A percentile compares a stretch with the other conserved stretches of the same genome.
Conservation (phyloP, 2,888 invertebrate species). For the Dioctria rufipes region DNA sequence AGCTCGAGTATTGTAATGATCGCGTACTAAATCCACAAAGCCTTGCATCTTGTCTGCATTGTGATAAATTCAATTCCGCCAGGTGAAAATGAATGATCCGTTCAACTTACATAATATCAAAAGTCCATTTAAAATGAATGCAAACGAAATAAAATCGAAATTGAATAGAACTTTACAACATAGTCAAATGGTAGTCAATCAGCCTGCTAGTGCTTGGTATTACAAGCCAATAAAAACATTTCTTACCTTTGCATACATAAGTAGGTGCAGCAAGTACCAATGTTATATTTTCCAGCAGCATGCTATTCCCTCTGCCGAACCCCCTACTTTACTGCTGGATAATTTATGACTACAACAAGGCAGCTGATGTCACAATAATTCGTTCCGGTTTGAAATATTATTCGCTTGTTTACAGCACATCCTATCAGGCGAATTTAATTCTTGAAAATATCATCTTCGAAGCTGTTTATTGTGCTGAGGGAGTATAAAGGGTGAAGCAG, state of each 20-base stretch:
- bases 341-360: slow-evolving; percentile 46
- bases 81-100: neutral
- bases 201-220: neutral
- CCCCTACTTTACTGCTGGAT: slow-evolving; percentile 15
- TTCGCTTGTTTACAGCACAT: slow-evolving; percentile 42
- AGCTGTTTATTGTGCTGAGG: too few relatives aligned
- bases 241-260: slow-evolving; percentile 1
- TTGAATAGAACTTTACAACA: slow-evolving; percentile 21
- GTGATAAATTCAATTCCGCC: slow-evolving; percentile 10
- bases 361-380: slow-evolving; percentile 55
- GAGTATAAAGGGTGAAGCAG: too few relatives aligned
- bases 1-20: neutral
- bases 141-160: slow-evolving; percentile 35
- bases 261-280: slow-evolving; percentile 26
- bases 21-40: neutral
- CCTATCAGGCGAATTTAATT: slow-evolving; percentile 25
- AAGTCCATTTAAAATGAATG: neutral
- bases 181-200: slow-evolving; percentile 21
- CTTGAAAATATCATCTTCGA: neutral
- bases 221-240: slow-evolving; percentile 33
- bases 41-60: slow-evolving; percentile 2
- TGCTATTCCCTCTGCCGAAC: neutral
- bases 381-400: slow-evolving; percentile 50
- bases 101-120: slow-evolving; percentile 10
- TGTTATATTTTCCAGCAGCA: neutral